Evolutionary conservation across 2,113 vertebrate species (phyloP), one percentile per base, ranked within the genome.

Genomic region (Odocoileus hemionus): DNA sequence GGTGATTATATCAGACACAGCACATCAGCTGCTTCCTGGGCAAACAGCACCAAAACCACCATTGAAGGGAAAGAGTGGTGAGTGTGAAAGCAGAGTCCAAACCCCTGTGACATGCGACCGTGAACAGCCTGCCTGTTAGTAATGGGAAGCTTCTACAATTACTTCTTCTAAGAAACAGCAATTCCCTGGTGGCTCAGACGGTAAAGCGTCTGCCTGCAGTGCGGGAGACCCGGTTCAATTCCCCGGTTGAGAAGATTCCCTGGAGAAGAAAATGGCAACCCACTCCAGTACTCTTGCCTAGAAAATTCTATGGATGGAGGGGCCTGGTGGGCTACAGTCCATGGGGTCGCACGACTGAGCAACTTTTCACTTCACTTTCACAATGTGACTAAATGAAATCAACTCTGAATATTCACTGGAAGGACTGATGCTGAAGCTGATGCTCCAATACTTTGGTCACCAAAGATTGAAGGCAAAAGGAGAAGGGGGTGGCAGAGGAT

Each of bases 81-180:
- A 58, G 33, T 21, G 3, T 54, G 58, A 57, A 13, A 33, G 25
- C 8, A 10, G 30, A 57, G 26, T 15, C 47, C 1, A 52, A 74
- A 9, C 25, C 7, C 3, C 30, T 7, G 1, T 14, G 5, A 23
- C 2, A 33, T 1, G 1, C 39, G 3, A 1, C 16, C 1, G 0
- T 2, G 15, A 47, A 6, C 4, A 7, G 26, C 39, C 14, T 36
- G 30, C 33, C 10, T 36, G 25, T 70, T 14, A 16, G 28, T 16
- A 3, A 17, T 2, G 4, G 60, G 23, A n/a, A 84, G 45, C 28
- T 36, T 60, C 85, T 76, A 23, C 21, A 13, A 76, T 7, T 9
- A 39, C 61, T 84, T 19, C 58, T 54, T 43, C 45, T 17, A 60
- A 83, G n/a, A 52, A 83, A 57, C 16, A 21, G 33, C n/a, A 45